Percentiles rank a stretch among this genome's conserved stretches.
phyloP scores from a whole-genome alignment of 2,888 invertebrate species.

The Ophioninae sp. region DNA sequence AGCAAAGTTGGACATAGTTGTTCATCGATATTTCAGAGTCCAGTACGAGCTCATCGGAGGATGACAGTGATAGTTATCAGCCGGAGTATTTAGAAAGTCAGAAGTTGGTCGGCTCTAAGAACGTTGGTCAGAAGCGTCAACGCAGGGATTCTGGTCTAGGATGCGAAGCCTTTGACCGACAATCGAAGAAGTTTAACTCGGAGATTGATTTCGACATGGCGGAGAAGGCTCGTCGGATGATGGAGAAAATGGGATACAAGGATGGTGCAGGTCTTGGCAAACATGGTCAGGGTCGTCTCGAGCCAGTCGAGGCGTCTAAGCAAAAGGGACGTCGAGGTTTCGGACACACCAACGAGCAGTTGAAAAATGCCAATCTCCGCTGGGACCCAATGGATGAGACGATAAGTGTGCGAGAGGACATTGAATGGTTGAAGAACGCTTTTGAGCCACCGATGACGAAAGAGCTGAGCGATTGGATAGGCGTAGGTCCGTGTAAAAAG shows the following conservation, averaged over 20 bases:
- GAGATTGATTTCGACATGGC: slow-evolving; percentile 18
- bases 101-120: not conserved
- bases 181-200: slow-evolving; percentile 24
- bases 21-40: not conserved
- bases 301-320: slow-evolving; percentile 89
- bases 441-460: slow-evolving; percentile 77
- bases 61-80: slow-evolving; percentile 31
- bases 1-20: not conserved
- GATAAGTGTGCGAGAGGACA: slow-evolving; percentile 79
- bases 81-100: slow-evolving; percentile 12
- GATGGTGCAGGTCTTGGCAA: slow-evolving; percentile 93
- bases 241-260: slow-evolving; percentile 91
- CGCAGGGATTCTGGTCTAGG: not conserved
- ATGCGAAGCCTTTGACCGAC: not conserved
- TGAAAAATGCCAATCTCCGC: slow-evolving; percentile 84
- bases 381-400: slow-evolving; percentile 86
- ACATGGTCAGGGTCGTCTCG: slow-evolving; percentile 89
- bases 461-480: slow-evolving; percentile 85
- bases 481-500: slow-evolving; percentile 85
- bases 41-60: slow-evolving; percentile 37
- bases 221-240: slow-evolving; percentile 63
- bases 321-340: slow-evolving; percentile 93
- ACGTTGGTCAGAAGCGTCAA: slow-evolving; percentile 5
- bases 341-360: slow-evolving; percentile 86
- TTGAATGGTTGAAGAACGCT: slow-evolving; percentile 79